phyloP scores from a whole-genome alignment of 64 coral and sea anemone species.

The Montipora foliosa region DNA sequence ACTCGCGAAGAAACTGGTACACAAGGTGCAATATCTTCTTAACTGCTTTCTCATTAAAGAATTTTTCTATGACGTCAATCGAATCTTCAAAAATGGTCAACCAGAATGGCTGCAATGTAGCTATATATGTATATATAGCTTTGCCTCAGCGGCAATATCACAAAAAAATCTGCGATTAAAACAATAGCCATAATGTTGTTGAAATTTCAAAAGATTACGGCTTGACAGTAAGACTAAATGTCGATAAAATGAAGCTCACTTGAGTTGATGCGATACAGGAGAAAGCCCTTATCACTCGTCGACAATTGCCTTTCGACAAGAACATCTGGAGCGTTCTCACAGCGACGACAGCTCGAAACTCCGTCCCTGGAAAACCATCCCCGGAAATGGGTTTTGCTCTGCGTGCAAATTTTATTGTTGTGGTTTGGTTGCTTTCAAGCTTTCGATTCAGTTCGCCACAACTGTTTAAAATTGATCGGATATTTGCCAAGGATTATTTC shows the following conservation, averaged over 20 bases:
- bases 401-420: background rate
- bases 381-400: background rate
- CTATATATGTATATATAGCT: background rate
- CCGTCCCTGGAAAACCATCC: background rate
- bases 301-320: background rate
- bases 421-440: background rate
- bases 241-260: background rate
- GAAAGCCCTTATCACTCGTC: background rate
- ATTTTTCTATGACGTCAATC: conserved; percentile 5
- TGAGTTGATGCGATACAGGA: background rate
- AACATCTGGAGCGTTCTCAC: too few relatives aligned
- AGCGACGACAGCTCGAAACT: background rate
- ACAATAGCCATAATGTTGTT: background rate
- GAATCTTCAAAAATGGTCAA: background rate
- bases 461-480: background rate
- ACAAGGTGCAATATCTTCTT: background rate
- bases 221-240: background rate
- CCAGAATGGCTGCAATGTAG: background rate
- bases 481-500: background rate
- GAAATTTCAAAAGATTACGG: background rate
- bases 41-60: background rate
- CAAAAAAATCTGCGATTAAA: background rate
- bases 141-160: background rate
- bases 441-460: background rate
- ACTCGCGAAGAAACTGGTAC: too few relatives aligned